phyloP scores from a whole-genome alignment of 30 jellyfish, hydroid and myxozoan species.

The Aurelia coerulea region DNA sequence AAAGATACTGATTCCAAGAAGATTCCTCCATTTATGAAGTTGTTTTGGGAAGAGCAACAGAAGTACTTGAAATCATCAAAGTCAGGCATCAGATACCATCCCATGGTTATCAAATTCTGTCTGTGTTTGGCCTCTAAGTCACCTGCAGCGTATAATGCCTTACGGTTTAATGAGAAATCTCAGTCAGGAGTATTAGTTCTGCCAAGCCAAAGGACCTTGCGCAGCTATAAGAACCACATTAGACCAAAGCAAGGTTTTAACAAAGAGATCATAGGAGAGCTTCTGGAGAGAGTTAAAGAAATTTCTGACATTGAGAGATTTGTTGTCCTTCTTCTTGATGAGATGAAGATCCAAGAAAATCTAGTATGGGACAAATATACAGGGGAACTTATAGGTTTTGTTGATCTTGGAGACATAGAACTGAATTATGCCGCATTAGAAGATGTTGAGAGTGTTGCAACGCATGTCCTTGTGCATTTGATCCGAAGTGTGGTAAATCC shows the following conservation, averaged over 20 bases:
- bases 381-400: slow-evolving; percentile 79
- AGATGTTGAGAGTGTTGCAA: slow-evolving; percentile 52
- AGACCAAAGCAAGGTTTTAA: slow-evolving; percentile 28
- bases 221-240: slow-evolving; percentile 22
- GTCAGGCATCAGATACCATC: not conserved
- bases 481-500: slow-evolving; percentile 71
- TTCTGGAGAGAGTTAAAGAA: slow-evolving; percentile 15
- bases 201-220: slow-evolving; percentile 30
- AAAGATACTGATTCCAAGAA: slow-evolving; percentile 4
- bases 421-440: slow-evolving; percentile 71
- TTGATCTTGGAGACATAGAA: slow-evolving; percentile 75
- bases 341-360: slow-evolving; percentile 77
- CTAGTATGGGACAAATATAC: slow-evolving; percentile 91
- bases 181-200: slow-evolving; percentile 10
- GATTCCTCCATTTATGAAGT: slow-evolving; percentile 70
- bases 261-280: slow-evolving; percentile 11
- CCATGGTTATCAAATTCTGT: slow-evolving; percentile 5
- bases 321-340: slow-evolving; percentile 66
- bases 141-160: slow-evolving; percentile 8
- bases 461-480: slow-evolving; percentile 73
- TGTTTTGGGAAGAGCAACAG: slow-evolving; percentile 68
- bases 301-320: slow-evolving; percentile 44
- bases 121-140: not conserved
- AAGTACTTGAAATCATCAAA: not conserved
- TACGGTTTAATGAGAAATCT: slow-evolving; percentile 7